Conservation (phyloP, 1,140 invertebrate species). For the Tetramorium simillimum region DNA sequence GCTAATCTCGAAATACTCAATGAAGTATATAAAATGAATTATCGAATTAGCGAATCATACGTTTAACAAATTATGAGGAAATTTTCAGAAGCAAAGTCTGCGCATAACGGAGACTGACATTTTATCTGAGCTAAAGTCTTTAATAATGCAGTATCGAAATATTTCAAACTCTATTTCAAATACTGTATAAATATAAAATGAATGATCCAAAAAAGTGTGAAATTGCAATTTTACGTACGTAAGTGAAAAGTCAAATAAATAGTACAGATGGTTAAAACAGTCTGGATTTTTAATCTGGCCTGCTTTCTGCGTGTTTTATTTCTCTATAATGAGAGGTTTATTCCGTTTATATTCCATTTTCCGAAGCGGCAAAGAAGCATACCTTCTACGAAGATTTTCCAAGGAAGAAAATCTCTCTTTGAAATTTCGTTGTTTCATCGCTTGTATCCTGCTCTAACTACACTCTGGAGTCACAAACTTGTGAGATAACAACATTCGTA, state of each 20-base stretch:
- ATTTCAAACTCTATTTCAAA: not conserved
- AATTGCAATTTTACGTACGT: not conserved
- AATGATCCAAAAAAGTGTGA: not conserved
- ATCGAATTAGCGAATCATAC: not conserved
- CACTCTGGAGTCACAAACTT: conserved; percentile 53
- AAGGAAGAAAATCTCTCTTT: conserved; percentile 46
- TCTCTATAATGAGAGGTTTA: conserved; percentile 10
- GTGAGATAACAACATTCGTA: conserved; percentile 58
- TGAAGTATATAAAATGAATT: not conserved
- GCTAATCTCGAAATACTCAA: conserved; percentile 1
- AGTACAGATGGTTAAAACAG: too few species aligned
- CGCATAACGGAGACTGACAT: not conserved
- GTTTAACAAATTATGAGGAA: not conserved
- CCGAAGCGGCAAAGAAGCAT: conserved; percentile 4
- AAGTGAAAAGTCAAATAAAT: not conserved
- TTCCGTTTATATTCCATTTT: conserved; percentile 45
- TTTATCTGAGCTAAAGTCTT: not conserved
- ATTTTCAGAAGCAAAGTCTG: not conserved
- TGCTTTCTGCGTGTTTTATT: not conserved
- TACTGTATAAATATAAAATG: not conserved
- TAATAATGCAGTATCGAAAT: not conserved
- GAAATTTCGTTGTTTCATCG: conserved; percentile 52
- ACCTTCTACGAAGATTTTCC: not conserved
- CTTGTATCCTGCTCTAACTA: conserved; percentile 47
- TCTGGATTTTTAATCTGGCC: not conserved